Percentiles rank a stretch among this genome's conserved stretches.
Conservation (phyloP, 2,113 vertebrate species). For the Dicentrarchus labrax region DNA sequence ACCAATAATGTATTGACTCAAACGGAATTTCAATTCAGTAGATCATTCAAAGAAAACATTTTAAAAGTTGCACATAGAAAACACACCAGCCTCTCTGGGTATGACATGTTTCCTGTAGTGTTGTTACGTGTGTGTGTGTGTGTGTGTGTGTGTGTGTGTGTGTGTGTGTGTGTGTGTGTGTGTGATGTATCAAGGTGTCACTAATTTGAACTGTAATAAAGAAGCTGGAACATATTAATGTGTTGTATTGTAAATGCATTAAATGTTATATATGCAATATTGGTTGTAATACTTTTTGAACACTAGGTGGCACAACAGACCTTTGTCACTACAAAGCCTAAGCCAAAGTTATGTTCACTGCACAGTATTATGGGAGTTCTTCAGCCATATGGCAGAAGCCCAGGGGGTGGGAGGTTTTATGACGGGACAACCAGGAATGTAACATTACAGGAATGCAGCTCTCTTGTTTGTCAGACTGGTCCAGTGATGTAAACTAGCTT, state of each 20-base stretch:
- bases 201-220: slow-evolving; percentile 43
- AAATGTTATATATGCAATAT: too few species aligned
- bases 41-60: slow-evolving; percentile 5
- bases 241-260: neutral
- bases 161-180: neutral
- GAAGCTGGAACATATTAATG: slow-evolving; percentile 11
- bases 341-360: neutral
- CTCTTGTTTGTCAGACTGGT: neutral
- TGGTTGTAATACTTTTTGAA: neutral
- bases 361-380: neutral
- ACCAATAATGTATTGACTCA: slow-evolving; percentile 5
- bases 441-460: neutral
- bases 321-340: too few species aligned
- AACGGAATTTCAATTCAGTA: neutral
- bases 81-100: neutral
- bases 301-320: slow-evolving; percentile 69
- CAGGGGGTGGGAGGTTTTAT: slow-evolving; percentile 1
- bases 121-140: slow-evolving; percentile 26
- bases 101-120: slow-evolving; percentile 7
- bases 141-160: too few species aligned
- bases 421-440: slow-evolving; percentile 1
- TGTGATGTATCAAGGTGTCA: slow-evolving; percentile 23
- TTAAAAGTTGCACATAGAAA: neutral
- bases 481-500: neutral
- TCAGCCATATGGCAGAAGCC: neutral